Percentiles rank a stretch among this genome's conserved stretches.
These are phyloP conservation scores for Drosophila willistoni DNA, from an alignment of 1,140 invertebrate genomes.

Conservation along the genomic window DNA sequence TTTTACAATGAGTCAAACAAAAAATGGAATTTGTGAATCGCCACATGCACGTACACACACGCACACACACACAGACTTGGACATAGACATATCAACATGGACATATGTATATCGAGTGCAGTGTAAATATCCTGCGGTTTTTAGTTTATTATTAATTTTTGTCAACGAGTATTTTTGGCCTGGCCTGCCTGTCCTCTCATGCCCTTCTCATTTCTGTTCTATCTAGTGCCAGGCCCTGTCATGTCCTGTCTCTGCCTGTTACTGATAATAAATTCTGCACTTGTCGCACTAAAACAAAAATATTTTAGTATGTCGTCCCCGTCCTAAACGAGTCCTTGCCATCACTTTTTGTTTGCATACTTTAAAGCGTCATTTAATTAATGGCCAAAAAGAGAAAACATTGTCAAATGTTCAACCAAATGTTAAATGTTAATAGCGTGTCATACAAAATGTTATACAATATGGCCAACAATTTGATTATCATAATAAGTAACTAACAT, in stretches of 20 bases:
- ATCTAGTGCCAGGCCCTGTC: background rate
- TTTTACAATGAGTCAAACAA: slow-evolving; percentile 54
- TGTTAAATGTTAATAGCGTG: background rate
- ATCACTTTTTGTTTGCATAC: slow-evolving; percentile 39
- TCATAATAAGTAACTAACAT: too few relatives aligned
- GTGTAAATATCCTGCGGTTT: slow-evolving; percentile 77
- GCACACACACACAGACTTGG: background rate
- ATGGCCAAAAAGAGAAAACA: slow-evolving; percentile 22
- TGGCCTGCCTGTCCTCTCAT: slow-evolving; percentile 13
- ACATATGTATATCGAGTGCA: slow-evolving; percentile 57
- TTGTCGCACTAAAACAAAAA: slow-evolving; percentile 34
- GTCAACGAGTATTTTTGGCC: slow-evolving; percentile 52
- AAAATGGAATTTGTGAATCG: slow-evolving; percentile 13
- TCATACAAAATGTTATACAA: too few relatives aligned
- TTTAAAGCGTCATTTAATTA: slow-evolving; percentile 73
- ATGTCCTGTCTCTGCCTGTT: slow-evolving; percentile 53
- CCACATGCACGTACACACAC: slow-evolving; percentile 20
- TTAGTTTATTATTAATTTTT: slow-evolving; percentile 81
- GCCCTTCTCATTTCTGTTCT: background rate
- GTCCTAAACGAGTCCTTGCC: slow-evolving; percentile 42
- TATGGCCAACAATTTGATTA: too few relatives aligned
- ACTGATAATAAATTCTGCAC: slow-evolving; percentile 71
- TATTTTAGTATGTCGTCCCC: slow-evolving; percentile 7
- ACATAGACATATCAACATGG: background rate
- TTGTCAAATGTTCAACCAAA: slow-evolving; percentile 1